A percentile compares a stretch with the other conserved stretches of the same genome.
Evolutionary conservation across 2,113 vertebrate genomes (phyloP).

Genomic region (Leptocoma aspasia): DNA sequence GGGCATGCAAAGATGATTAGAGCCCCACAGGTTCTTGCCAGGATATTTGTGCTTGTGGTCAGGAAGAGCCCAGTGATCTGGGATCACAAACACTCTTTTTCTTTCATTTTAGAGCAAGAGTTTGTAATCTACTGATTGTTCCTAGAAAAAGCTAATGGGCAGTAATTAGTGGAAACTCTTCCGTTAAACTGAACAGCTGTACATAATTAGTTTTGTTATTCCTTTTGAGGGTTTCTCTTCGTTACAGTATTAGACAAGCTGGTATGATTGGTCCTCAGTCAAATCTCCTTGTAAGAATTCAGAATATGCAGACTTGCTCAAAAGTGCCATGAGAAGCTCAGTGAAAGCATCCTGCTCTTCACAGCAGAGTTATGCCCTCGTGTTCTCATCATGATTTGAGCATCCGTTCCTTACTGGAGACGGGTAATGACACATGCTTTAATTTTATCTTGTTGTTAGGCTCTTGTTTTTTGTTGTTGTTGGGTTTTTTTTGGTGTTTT

Average conservation of each 20-base stretch:
- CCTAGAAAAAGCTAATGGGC: not conserved
- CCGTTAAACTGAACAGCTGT: not conserved
- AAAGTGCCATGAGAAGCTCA: not conserved
- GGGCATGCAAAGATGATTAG: not conserved
- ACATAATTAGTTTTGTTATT: not conserved
- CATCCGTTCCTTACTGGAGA: not conserved
- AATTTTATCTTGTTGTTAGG: not conserved
- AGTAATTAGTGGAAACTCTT: not conserved
- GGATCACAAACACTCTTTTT: not conserved
- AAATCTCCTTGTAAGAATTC: not conserved
- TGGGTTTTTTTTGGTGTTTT: not conserved
- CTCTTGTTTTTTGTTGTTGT: not conserved
- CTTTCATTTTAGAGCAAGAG: not conserved
- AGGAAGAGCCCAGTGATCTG: not conserved
- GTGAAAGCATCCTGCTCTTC: not conserved
- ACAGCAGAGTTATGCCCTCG: not conserved
- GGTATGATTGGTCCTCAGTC: not conserved
- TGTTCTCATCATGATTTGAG: not conserved
- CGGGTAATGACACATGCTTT: not conserved
- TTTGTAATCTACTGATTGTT: not conserved
- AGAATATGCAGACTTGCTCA: not conserved
- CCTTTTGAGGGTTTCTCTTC: not conserved
- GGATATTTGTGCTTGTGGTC: not conserved
- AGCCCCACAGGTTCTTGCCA: not conserved
- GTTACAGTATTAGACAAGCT: not conserved